Base-by-base conservation (phyloP, 2,888 invertebrate species). In the Eucriotettix oculatus region DNA sequence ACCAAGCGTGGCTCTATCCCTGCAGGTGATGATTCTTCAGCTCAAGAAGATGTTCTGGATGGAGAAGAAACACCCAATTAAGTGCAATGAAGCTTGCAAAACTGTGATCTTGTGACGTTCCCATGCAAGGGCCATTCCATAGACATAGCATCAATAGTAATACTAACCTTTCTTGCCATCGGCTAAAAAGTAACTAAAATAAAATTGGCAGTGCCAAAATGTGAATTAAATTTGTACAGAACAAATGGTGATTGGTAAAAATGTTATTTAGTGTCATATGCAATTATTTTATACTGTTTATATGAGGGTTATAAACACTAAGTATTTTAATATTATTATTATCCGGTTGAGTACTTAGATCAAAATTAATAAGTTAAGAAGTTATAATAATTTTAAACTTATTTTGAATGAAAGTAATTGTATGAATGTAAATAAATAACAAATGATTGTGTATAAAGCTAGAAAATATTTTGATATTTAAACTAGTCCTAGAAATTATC, bases 41-140 rank as follows among this genome's bases (percentile, higher is more conserved):
- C 65, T 41, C 85, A 86, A 74, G 84, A 87, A 73, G 87, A 87
- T 71, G 83, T 85, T 68, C 79, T 84, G 73, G 86, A 86, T 72
- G 86, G 84, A 69, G 85, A 86, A 68, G 87, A 86, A 65, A 76
- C 75, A 65, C 75, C 77, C 64, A 79, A 78, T 68, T 79, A 75
- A 29, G 29, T 29, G 29, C 29, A 29, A 29, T 29, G 73, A 63
- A 57, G 40, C 52, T 16, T 56, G 48, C n/a, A 29, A 29, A 29
- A 29, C 29, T 29, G 29, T 29, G 29, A 29, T 29, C 29, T 29
- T 29, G 29, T 29, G 29, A 29, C 29, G 29, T 29, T 29, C 29
- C 29, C 29, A 29, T 29, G 29, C 29, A 29, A 29, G 29, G 29
- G 29, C 29, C 29, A 29, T 29, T 29, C 29, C 29, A 29, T 29